phyloP scores from a whole-genome alignment of 1,140 invertebrate species.

The Eubasilissa regina region DNA sequence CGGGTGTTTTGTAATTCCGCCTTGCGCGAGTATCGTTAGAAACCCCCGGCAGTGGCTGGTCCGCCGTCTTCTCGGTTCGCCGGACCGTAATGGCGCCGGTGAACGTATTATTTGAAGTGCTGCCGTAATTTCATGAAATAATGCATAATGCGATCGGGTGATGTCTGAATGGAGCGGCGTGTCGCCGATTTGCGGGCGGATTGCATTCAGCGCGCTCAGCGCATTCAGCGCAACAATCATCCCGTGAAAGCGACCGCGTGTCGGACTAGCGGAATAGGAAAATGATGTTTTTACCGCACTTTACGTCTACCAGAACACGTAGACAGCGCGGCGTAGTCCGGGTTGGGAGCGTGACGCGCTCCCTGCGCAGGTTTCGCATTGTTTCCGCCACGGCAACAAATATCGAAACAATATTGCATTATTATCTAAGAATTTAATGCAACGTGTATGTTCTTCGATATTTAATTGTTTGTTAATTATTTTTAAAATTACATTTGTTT shows the following conservation, averaged over 20 bases:
- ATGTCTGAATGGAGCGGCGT: constrained; percentile 40
- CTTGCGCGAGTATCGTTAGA: background rate
- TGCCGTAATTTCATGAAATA: constrained; percentile 41
- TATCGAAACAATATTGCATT: too few relatives aligned
- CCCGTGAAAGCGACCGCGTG: constrained; percentile 17
- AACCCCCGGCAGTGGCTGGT: background rate
- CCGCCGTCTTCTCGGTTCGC: constrained; percentile 6
- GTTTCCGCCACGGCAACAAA: too few relatives aligned
- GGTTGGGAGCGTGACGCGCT: constrained; percentile 10
- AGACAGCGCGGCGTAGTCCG: background rate
- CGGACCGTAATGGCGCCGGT: background rate
- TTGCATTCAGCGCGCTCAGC: constrained; percentile 12
- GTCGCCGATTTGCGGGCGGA: constrained; percentile 33
- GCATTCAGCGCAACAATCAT: constrained; percentile 22
- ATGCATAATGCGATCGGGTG: constrained; percentile 40
- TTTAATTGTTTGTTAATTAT: too few relatives aligned
- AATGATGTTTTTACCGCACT: constrained; percentile 3
- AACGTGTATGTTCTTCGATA: too few relatives aligned
- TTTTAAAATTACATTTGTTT: too few relatives aligned
- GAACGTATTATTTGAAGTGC: background rate
- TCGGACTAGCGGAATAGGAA: background rate
- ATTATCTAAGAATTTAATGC: too few relatives aligned
- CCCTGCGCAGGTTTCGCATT: background rate
- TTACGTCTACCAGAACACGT: background rate
- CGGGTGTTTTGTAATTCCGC: background rate